phyloP scores from a whole-genome alignment of 2,113 vertebrate genomes.

The Lagopus leucura region DNA sequence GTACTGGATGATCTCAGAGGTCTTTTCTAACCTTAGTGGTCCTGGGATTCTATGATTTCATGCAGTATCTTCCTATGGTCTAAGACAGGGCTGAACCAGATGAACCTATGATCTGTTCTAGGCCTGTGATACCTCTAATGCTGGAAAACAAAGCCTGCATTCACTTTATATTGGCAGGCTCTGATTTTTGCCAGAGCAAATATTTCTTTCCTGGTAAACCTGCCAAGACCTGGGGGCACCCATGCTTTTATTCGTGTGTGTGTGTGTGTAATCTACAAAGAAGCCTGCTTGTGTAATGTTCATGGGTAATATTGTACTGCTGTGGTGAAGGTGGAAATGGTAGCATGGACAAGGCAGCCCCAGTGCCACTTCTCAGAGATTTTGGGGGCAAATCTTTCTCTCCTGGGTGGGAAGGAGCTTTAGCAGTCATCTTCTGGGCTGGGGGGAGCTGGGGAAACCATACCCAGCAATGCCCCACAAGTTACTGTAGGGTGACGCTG shows the following conservation, averaged over 20 bases:
- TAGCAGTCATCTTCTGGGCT: background rate
- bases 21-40: too few relatives aligned
- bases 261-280: background rate
- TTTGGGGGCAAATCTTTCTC: background rate
- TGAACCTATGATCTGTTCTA: background rate
- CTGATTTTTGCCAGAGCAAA: conserved; percentile 38
- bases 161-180: conserved; percentile 23
- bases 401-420: background rate
- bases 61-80: background rate
- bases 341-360: background rate
- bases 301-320: rapidly evolving
- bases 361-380: background rate
- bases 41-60: background rate
- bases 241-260: background rate
- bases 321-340: background rate
- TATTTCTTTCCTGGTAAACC: conserved; percentile 6
- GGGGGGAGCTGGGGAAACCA: background rate
- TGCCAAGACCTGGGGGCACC: conserved; percentile 14
- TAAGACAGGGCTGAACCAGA: background rate
- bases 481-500: background rate
- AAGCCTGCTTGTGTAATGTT: background rate
- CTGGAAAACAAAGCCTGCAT: conserved; percentile 8
- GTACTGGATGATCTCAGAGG: too few relatives aligned
- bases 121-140: background rate
- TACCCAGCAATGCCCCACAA: background rate